A percentile compares a stretch with the other conserved stretches of the same genome.
Conservation (phyloP, 2,888 invertebrate species). For the Synergus umbraculus region DNA sequence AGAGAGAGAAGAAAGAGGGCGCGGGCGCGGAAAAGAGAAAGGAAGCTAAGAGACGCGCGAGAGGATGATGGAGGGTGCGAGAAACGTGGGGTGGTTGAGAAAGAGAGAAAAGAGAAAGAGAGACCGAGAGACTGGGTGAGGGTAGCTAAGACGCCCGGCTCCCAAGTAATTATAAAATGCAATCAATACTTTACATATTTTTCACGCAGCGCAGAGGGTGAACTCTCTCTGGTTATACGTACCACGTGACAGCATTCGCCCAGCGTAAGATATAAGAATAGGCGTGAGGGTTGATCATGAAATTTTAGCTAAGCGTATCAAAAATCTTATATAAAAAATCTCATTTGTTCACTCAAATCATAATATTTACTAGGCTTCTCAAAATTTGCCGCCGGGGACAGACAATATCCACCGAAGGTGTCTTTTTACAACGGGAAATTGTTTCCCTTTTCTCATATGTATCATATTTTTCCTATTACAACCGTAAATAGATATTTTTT, state of each 20-base stretch:
- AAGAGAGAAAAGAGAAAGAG: conserved; percentile 58
- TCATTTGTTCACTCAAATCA: conserved; percentile 17
- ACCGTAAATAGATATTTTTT: background rate
- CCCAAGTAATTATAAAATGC: conserved; percentile 78
- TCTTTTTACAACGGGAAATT: background rate
- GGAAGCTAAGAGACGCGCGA: conserved; percentile 59
- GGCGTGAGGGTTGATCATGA: conserved; percentile 18
- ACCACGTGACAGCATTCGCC: conserved; percentile 57
- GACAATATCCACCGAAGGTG: conserved; percentile 16
- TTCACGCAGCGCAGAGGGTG: conserved; percentile 73
- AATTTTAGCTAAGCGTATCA: conserved; percentile 36
- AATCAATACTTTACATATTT: conserved; percentile 78
- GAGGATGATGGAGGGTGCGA: conserved; percentile 62
- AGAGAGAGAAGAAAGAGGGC: conserved; percentile 48
- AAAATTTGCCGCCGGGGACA: background rate
- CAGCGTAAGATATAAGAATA: conserved; percentile 31
- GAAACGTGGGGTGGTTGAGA: conserved; percentile 59
- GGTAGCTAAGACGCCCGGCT: conserved; percentile 77
- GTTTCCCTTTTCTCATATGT: conserved; percentile 13
- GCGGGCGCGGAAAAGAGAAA: conserved; percentile 58
- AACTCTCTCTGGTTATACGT: conserved; percentile 50
- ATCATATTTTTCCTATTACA: background rate
- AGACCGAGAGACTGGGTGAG: conserved; percentile 62
- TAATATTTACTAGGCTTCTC: background rate
- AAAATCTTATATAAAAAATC: conserved; percentile 29